These are phyloP conservation scores for Coptodon rendalli DNA, from an alignment of 2,113 vertebrate species.

Conservation along the genomic window DNA sequence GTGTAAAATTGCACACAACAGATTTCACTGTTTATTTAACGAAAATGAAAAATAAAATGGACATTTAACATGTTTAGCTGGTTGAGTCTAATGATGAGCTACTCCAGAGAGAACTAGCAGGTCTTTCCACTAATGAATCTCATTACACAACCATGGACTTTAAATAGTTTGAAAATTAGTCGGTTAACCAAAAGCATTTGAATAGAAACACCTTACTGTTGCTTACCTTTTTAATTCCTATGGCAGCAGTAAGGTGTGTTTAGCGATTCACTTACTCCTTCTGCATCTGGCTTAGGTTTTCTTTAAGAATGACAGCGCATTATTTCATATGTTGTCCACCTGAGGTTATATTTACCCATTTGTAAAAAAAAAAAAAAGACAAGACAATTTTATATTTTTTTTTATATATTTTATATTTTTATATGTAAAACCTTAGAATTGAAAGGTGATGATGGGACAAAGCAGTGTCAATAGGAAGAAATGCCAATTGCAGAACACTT, in stretches of 20 bases:
- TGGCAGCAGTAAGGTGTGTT: neutral
- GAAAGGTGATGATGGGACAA: neutral
- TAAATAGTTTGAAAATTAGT: neutral
- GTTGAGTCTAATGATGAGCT: neutral
- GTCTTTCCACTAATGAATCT: neutral
- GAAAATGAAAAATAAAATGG: neutral
- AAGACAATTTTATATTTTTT: neutral
- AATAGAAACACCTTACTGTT: neutral
- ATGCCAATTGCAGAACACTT: neutral
- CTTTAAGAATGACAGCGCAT: neutral
- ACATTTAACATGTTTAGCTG: neutral
- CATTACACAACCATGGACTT: neutral
- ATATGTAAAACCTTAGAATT: neutral
- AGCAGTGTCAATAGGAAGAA: neutral
- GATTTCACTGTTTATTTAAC: neutral
- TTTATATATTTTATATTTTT: neutral
- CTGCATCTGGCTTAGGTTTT: neutral
- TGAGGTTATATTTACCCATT: neutral
- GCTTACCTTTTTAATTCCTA: neutral
- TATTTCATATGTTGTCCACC: neutral
- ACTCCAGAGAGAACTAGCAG: neutral
- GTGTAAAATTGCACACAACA: neutral
- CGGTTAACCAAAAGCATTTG: neutral
- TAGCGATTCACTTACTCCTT: neutral
- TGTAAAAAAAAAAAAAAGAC: neutral